These are phyloP conservation scores for Mastigias papua DNA, from an alignment of 30 jellyfish, hydroid and myxozoan genomes.

Conservation along the genomic window DNA sequence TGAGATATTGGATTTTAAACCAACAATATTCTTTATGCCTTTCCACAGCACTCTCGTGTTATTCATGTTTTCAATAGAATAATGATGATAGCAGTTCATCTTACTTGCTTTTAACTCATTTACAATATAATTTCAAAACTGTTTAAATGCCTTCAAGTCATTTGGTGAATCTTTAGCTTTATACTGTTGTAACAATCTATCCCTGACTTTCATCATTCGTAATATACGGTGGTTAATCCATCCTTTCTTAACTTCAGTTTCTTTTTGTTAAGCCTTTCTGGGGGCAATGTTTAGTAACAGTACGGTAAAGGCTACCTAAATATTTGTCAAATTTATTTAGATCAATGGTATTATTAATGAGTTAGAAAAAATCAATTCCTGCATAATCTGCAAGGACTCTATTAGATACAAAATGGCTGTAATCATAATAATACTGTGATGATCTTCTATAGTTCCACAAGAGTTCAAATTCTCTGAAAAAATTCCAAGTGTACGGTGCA, in stretches of 20 bases:
- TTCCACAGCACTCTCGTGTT: slow-evolving; percentile 10
- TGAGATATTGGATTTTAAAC: background rate
- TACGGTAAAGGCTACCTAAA: background rate
- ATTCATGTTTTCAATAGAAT: background rate
- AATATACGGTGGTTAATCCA: background rate
- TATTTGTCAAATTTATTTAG: slow-evolving; percentile 6
- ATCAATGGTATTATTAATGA: background rate
- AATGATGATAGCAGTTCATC: background rate
- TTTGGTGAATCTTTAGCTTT: slow-evolving; percentile 1
- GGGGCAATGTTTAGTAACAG: slow-evolving; percentile 34
- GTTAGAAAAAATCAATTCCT: background rate
- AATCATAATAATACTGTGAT: slow-evolving; percentile 12
- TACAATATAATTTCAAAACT: background rate
- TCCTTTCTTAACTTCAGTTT: background rate
- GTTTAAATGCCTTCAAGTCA: background rate
- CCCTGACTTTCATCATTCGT: background rate
- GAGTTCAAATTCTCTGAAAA: too few species aligned
- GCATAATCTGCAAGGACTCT: slow-evolving; percentile 27
- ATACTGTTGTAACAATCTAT: background rate
- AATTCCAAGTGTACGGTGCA: too few species aligned
- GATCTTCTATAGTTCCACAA: too few species aligned
- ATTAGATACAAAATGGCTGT: background rate
- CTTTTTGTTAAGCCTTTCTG: slow-evolving; percentile 7
- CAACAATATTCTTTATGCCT: background rate
- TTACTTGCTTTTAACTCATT: too few species aligned